Percentiles rank a stretch among this genome's conserved stretches.
phyloP scores from a whole-genome alignment of 2,797 vertebrate genomes.

The Gallinago stenura region DNA sequence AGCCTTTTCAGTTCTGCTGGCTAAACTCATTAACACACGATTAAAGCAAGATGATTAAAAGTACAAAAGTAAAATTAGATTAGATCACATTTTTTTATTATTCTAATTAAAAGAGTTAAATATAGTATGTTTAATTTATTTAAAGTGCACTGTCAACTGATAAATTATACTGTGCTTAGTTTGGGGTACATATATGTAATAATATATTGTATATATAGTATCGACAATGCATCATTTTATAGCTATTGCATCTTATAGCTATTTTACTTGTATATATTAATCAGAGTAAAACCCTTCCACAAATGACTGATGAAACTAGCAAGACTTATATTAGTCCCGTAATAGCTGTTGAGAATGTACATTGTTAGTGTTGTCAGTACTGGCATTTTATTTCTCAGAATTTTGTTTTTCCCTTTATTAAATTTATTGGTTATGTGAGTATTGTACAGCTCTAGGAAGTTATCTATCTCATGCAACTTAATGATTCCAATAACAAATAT shows the following conservation, averaged over 20 bases:
- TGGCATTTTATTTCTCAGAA: neutral
- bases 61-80: neutral
- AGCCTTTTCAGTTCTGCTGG: neutral
- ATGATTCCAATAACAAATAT: neutral
- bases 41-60: conserved; percentile 26
- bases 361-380: neutral
- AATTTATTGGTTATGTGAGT: neutral
- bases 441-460: neutral
- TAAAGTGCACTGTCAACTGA: neutral
- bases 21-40: neutral
- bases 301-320: neutral
- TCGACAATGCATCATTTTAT: neutral
- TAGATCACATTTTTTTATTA: neutral
- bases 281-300: neutral
- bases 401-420: neutral
- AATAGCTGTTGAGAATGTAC: neutral
- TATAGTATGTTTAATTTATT: neutral
- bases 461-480: neutral
- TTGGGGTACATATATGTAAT: neutral
- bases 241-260: neutral
- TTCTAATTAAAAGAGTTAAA: neutral
- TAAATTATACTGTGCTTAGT: neutral
- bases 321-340: neutral
- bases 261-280: neutral
- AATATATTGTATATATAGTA: neutral